Evolutionary conservation across 1,140 invertebrate genomes (phyloP).

Genomic region (Oppia nitens): DNA sequence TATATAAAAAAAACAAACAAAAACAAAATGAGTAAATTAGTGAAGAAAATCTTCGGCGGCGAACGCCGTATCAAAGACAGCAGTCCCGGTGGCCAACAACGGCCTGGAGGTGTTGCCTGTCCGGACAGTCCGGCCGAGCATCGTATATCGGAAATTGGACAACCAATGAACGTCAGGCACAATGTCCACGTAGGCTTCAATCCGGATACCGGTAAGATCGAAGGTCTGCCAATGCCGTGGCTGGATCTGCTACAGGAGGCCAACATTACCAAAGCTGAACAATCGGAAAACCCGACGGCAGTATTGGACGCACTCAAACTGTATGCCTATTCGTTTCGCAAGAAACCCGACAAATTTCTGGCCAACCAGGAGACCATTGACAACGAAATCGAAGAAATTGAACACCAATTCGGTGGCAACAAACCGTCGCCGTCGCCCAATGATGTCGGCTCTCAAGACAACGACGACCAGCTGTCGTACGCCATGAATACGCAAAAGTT

Average conservation of each 20-base stretch:
- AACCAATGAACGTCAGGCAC: constrained; percentile 40
- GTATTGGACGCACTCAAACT: constrained; percentile 75
- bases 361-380: constrained; percentile 40
- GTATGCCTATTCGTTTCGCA: constrained; percentile 68
- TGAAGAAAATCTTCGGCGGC: neutral
- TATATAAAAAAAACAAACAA: no score
- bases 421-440: neutral
- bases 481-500: neutral
- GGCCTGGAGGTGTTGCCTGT: no score
- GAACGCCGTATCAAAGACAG: neutral
- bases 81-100: no score
- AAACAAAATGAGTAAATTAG: neutral
- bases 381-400: constrained; percentile 22
- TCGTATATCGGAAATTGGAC: constrained; percentile 21
- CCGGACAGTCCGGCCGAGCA: neutral
- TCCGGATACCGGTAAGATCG: constrained; percentile 51
- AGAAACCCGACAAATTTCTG: constrained; percentile 56
- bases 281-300: constrained; percentile 79
- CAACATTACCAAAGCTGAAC: constrained; percentile 63
- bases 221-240: constrained; percentile 61
- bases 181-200: constrained; percentile 64
- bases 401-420: neutral
- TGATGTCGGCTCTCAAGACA: neutral
- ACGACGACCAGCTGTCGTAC: constrained; percentile 3
- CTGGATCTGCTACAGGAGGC: constrained; percentile 54